These are phyloP conservation scores for Elaeidobius kamerunicus DNA, from an alignment of 2,888 invertebrate species.

Conservation along the genomic window DNA sequence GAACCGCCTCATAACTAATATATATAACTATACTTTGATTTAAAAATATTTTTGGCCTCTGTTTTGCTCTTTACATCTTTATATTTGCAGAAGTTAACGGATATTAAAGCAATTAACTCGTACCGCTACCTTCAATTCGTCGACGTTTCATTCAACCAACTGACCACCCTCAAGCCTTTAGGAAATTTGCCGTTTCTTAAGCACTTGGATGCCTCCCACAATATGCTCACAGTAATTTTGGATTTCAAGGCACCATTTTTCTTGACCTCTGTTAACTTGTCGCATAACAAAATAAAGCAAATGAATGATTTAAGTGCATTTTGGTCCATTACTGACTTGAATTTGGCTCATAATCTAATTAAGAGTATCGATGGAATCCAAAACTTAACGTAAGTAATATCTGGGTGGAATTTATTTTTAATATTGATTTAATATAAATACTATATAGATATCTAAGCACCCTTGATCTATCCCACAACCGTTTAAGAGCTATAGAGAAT, in stretches of 20 bases:
- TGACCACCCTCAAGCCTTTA: conserved; percentile 54
- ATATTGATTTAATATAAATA: neutral
- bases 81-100: conserved; percentile 47
- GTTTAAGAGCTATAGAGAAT: conserved; percentile 57
- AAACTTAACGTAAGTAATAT: conserved; percentile 11
- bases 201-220: conserved; percentile 56
- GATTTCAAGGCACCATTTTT: conserved; percentile 60
- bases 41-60: too few species aligned
- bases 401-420: neutral
- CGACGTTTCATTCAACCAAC: conserved; percentile 57
- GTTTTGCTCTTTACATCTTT: too few species aligned
- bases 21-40: too few species aligned
- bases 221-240: conserved; percentile 53
- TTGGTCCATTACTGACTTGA: conserved; percentile 61
- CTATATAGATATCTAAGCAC: conserved; percentile 55
- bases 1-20: too few species aligned
- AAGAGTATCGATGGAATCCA: conserved; percentile 53
- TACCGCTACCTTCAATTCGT: conserved; percentile 61
- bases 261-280: conserved; percentile 60
- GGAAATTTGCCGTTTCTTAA: conserved; percentile 56
- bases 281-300: conserved; percentile 54
- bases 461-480: conserved; percentile 59
- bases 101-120: conserved; percentile 54
- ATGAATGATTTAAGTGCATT: conserved; percentile 56
- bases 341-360: conserved; percentile 61